Base-by-base conservation (phyloP, 2,888 invertebrate species). In the Ophonus ardosiacus region DNA sequence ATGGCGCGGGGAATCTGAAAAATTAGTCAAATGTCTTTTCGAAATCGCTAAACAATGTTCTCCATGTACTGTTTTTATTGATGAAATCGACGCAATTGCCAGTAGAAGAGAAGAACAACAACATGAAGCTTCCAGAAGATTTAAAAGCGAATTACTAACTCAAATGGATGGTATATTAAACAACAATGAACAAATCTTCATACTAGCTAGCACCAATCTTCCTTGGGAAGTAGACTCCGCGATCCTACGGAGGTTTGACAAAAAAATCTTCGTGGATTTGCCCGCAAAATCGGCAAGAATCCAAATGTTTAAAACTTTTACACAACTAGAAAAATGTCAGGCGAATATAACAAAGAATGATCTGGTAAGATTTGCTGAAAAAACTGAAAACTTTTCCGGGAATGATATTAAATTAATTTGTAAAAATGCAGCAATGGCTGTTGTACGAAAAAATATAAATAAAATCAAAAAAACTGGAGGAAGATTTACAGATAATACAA, bases 1-100 rank as follows among this genome's bases (percentile, higher is more conserved):
- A 91, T 98, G 98, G 98, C 93, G 98, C 40, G 98, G 98, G 0
- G 98, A 99, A 88, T 98, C 98, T 0, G 98, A 98, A 92, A 98
- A 98, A 91, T 95, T 98, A 88, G 93, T 98, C 63, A 95, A 97
- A 92, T 95, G 97, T 0, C 92, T 98, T 65, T 98, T 98, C 90
- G 97, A 98, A 87, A 92, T 98, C 91, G 98, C 98, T 0, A 93
- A 95, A 56, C 94, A 95, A 89, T 95, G 96, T 89, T 95, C 97
- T 0, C 98, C 98, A 0, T 96, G 98, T 0, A 96, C 97, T 8
- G 96, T 98, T 88, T 98, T 98, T 91, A 94, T 98, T 76, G 98
- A 98, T 90, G 98, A 98, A 91, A 93, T 98, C 85, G 98, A 98
- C 89, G 95, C 97, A 13, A 91, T 98, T 43, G 95, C 96, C 18